Percentiles rank a stretch among this genome's conserved stretches.
Conservation (phyloP, 2,113 vertebrate genomes). For the Heterotilapia buettikoferi region DNA sequence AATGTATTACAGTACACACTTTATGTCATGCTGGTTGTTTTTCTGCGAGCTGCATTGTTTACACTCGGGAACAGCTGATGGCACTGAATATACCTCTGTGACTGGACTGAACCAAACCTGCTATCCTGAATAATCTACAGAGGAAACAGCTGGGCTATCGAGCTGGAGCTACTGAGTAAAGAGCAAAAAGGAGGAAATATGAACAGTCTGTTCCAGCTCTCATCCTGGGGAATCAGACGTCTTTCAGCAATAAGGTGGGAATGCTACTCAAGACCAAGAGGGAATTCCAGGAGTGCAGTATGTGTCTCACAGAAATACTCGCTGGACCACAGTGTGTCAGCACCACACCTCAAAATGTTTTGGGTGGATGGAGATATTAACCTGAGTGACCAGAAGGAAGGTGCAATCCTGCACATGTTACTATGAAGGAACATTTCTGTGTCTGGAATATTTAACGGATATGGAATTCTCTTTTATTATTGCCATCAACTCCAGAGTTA, state of each 20-base stretch:
- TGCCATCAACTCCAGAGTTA: too few relatives aligned
- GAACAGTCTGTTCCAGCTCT: not conserved
- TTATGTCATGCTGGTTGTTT: not conserved
- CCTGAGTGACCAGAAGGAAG: not conserved
- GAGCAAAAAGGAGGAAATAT: rapidly evolving
- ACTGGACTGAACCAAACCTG: not conserved
- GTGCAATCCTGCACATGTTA: too few relatives aligned
- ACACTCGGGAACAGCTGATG: not conserved
- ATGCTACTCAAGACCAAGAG: not conserved
- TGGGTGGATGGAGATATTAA: not conserved
- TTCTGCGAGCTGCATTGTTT: not conserved
- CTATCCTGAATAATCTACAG: not conserved
- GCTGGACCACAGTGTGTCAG: too few relatives aligned
- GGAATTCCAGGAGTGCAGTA: not conserved
- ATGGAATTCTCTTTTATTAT: too few relatives aligned
- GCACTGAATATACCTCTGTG: not conserved
- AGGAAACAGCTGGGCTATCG: not conserved
- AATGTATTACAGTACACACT: rapidly evolving
- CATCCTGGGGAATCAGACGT: not conserved
- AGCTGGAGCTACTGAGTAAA: not conserved
- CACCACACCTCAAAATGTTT: not conserved
- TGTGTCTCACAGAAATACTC: not conserved
- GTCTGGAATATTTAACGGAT: too few relatives aligned
- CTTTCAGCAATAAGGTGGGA: not conserved
- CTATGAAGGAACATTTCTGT: too few relatives aligned